These are phyloP conservation scores for Apamea crenata DNA, from an alignment of 2,888 invertebrate species.

Conservation along the genomic window DNA sequence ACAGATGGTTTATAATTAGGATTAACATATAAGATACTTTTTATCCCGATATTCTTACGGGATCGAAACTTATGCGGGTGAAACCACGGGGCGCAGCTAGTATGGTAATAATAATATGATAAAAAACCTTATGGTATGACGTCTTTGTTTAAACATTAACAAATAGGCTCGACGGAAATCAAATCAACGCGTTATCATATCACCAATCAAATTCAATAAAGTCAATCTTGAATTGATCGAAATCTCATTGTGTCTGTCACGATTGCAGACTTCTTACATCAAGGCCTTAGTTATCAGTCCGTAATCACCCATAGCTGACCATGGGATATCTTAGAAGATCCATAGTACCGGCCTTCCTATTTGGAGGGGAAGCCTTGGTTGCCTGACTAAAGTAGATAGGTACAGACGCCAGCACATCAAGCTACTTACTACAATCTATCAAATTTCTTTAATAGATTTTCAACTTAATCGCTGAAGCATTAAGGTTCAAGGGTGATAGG, in stretches of 20 bases:
- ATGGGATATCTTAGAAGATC: not conserved
- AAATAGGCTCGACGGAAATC: not conserved
- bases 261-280: not conserved
- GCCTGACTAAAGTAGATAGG: not conserved
- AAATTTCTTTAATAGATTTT: no score
- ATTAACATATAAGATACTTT: no score
- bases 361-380: not conserved
- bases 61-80: no score
- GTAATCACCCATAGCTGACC: not conserved
- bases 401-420: not conserved
- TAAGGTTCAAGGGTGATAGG: no score
- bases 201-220: not conserved
- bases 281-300: not conserved
- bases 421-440: no score
- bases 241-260: constrained; percentile 13
- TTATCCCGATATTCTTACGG: no score
- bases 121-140: not conserved
- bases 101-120: not conserved
- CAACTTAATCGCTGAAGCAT: no score
- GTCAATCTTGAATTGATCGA: constrained; percentile 15
- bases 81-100: no score
- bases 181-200: not conserved
- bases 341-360: not conserved
- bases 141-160: not conserved
- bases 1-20: no score